A percentile compares a stretch with the other conserved stretches of the same genome.
phyloP scores from a whole-genome alignment of 1,140 invertebrate species.

The Pseudomyrmex cubaensis region DNA sequence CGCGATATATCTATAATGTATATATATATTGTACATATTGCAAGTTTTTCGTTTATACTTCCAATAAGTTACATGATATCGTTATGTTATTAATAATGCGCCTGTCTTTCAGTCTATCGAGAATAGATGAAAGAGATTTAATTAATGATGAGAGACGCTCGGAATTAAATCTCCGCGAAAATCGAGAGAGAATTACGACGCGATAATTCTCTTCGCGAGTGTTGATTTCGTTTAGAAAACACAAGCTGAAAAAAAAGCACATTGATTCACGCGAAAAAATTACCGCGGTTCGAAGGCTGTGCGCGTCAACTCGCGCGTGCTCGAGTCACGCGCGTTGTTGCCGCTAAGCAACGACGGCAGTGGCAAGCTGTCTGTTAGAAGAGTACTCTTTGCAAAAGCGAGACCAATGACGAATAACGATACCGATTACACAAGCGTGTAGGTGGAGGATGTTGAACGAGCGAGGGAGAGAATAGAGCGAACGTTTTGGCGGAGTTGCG shows the following conservation, averaged over 20 bases:
- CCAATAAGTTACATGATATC: not conserved
- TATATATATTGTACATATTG: no score
- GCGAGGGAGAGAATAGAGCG: not conserved
- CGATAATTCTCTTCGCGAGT: not conserved
- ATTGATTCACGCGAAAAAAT: constrained; percentile 17
- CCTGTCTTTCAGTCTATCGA: not conserved
- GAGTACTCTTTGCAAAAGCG: constrained; percentile 47
- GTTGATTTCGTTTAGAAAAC: no score
- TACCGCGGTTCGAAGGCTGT: constrained; percentile 9
- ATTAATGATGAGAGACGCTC: no score
- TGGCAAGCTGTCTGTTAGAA: constrained; percentile 42
- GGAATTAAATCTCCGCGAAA: not conserved
- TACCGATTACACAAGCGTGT: constrained; percentile 68
- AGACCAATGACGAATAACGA: constrained; percentile 70
- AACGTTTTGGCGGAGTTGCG: constrained; percentile 23
- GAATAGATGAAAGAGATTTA: not conserved
- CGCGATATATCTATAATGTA: no score
- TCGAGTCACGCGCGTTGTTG: not conserved
- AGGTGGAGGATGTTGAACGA: constrained; percentile 62
- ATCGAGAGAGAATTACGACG: no score
- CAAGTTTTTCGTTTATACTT: not conserved
- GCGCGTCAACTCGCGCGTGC: constrained; percentile 17
- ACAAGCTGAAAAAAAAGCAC: not conserved
- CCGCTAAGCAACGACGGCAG: constrained; percentile 8
- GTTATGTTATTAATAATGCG: not conserved